Evolutionary conservation across 2,113 vertebrate genomes (phyloP).

Genomic region (Pleuronectes platessa): DNA sequence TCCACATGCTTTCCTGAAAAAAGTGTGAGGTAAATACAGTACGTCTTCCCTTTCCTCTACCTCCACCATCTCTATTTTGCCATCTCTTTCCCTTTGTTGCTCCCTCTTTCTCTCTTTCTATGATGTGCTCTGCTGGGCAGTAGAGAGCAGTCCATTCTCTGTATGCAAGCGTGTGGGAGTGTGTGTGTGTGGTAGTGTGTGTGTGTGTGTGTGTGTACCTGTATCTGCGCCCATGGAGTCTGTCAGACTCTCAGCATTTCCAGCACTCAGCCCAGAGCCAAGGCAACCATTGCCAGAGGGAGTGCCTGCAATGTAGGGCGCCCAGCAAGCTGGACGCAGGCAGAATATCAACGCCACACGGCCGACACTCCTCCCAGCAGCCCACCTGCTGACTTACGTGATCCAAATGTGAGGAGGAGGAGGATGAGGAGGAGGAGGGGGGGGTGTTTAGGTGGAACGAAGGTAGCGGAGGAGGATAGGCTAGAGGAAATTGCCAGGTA

Average conservation of each 20-base stretch:
- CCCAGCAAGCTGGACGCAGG: slow-evolving; percentile 82
- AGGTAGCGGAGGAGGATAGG: slow-evolving; percentile 59
- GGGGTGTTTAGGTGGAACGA: slow-evolving; percentile 37
- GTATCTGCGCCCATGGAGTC: slow-evolving; percentile 69
- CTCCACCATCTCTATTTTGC: slow-evolving; percentile 38
- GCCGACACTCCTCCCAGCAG: slow-evolving; percentile 81
- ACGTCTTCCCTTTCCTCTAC: slow-evolving; percentile 57
- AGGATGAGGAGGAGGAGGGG: slow-evolving; percentile 57
- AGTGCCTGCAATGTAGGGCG: slow-evolving; percentile 86
- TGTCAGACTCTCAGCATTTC: slow-evolving; percentile 78
- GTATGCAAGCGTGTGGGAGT: slow-evolving; percentile 6
- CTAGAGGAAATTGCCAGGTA: slow-evolving; percentile 85
- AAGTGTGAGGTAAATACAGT: slow-evolving; percentile 64
- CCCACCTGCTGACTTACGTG: slow-evolving; percentile 83
- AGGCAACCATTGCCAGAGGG: slow-evolving; percentile 83
- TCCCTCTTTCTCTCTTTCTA: slow-evolving; percentile 46
- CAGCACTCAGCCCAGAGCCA: slow-evolving; percentile 79
- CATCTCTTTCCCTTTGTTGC: neutral
- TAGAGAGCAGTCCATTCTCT: slow-evolving; percentile 58
- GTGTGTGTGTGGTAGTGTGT: slow-evolving; percentile 56
- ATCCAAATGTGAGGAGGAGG: slow-evolving; percentile 78
- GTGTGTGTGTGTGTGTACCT: slow-evolving; percentile 68
- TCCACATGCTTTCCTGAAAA: slow-evolving; percentile 76
- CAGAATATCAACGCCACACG: slow-evolving; percentile 85
- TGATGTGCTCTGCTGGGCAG: slow-evolving; percentile 66